A percentile compares a stretch with the other conserved stretches of the same genome.
Evolutionary conservation across 2,113 vertebrate genomes (phyloP).

Genomic region (Corynorhinus townsendii): DNA sequence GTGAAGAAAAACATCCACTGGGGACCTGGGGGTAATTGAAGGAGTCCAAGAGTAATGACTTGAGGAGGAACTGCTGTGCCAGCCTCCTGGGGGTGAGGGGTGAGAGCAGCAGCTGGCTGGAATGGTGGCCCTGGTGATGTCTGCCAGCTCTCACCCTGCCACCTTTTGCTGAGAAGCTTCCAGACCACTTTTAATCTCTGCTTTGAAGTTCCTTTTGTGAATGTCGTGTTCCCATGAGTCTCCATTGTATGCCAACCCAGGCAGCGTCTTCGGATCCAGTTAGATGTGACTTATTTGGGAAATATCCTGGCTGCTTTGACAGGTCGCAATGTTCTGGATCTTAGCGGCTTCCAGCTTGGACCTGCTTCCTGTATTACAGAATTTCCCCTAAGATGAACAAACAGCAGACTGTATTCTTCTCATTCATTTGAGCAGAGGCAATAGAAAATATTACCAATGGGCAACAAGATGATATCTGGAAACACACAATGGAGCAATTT

Average conservation of each 20-base stretch:
- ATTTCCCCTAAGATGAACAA: constrained; percentile 20
- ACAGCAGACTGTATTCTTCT: background rate
- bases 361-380: background rate
- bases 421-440: background rate
- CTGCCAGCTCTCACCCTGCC: background rate
- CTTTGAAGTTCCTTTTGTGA: background rate
- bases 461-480: constrained; percentile 43
- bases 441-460: constrained; percentile 37
- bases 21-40: background rate
- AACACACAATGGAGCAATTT: constrained; percentile 51
- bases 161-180: background rate
- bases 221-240: background rate
- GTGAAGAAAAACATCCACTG: constrained; percentile 42
- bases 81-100: background rate
- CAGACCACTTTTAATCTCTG: background rate
- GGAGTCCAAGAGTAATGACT: background rate
- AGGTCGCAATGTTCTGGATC: background rate
- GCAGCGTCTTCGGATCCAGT: background rate
- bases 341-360: background rate
- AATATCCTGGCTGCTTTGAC: background rate
- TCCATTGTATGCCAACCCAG: background rate
- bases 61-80: background rate
- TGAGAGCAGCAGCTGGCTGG: background rate
- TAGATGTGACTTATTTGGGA: background rate
- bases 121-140: background rate